Percentiles rank a stretch among this genome's conserved stretches.
Evolutionary conservation across 2,888 invertebrate genomes (phyloP).

Genomic region (Plusia festucae): DNA sequence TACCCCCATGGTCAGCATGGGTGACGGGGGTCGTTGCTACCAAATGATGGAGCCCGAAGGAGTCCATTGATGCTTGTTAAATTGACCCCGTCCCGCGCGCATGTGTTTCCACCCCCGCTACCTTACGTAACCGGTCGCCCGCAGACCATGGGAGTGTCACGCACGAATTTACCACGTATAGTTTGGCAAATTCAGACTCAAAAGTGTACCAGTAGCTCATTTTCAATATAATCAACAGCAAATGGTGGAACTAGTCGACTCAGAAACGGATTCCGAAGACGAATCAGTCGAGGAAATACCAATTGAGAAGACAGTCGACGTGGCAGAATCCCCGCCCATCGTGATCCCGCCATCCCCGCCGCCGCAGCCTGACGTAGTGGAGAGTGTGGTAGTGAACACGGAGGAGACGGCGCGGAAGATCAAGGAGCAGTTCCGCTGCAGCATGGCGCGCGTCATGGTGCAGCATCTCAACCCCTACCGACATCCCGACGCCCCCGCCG

Average conservation of each 20-base stretch:
- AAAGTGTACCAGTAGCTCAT: neutral
- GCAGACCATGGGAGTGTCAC: too few relatives aligned
- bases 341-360: constrained; percentile 27
- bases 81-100: too few relatives aligned
- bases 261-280: constrained; percentile 71
- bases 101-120: too few relatives aligned
- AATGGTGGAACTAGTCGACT: constrained; percentile 83
- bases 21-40: too few relatives aligned
- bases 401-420: constrained; percentile 91
- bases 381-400: constrained; percentile 9
- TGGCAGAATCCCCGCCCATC: constrained; percentile 44
- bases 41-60: too few relatives aligned
- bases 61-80: too few relatives aligned
- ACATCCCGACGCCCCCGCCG: constrained; percentile 94
- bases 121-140: too few relatives aligned
- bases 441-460: constrained; percentile 95
- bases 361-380: constrained; percentile 37
- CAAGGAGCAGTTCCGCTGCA: constrained; percentile 95
- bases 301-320: constrained; percentile 21
- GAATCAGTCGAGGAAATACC: constrained; percentile 56
- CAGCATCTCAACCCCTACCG: constrained; percentile 96
- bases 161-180: too few relatives aligned
- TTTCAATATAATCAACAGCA: constrained; percentile 39
- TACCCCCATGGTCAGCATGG: too few relatives aligned
- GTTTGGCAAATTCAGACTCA: too few relatives aligned